Base-by-base conservation (phyloP, 2,888 invertebrate genomes). In the Eulithis testata region DNA sequence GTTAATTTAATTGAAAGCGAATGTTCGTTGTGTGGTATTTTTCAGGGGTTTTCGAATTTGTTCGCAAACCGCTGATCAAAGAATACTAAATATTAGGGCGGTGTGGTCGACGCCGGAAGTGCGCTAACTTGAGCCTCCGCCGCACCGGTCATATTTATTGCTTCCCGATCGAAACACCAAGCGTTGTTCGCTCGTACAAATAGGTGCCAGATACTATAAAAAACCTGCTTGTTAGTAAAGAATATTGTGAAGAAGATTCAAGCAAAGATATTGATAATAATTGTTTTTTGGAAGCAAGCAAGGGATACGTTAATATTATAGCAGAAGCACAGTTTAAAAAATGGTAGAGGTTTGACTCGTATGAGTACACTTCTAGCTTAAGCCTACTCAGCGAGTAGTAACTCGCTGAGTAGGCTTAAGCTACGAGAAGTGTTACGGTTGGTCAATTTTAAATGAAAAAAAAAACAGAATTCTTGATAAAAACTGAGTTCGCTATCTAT, bases 101-200 rank as follows among this genome's bases (percentile, higher is more conserved):
- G 51, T 21, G 51, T 44, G 57, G 57, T 12, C 52, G 47, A 65
- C 47, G 47, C 65, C 70, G 70, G 70, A 71, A 73, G 63, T 69
- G 36, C 65, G 72, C 63, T 65, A 70, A 70, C 71, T 76, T 68
- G 73, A 71, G 63, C 65, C 65, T 61, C 68, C 65, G 69, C 54
- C 61, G 69, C 54, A n/a, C n/a, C 61, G 63, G 45, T 73, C 69
- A 73, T 78, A 75, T 76, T 75, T 77, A 78, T 78, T 76, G 66
- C 68, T 75, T 75, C 71, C 71, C 73, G 71, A 76, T 75, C 65
- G 66, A 68, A 54, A 56, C 68, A 58, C 56, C 62, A 58, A 49
- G 37, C 53, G 2, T 64, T 53, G 43, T 14, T 44, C 50, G 5
- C 36, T 37, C 31, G n/a, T 43, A 57, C 14, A 57, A 52, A 14